Base-by-base conservation (phyloP, 2,797 vertebrate species). In the Sebastes hopkinsi region DNA sequence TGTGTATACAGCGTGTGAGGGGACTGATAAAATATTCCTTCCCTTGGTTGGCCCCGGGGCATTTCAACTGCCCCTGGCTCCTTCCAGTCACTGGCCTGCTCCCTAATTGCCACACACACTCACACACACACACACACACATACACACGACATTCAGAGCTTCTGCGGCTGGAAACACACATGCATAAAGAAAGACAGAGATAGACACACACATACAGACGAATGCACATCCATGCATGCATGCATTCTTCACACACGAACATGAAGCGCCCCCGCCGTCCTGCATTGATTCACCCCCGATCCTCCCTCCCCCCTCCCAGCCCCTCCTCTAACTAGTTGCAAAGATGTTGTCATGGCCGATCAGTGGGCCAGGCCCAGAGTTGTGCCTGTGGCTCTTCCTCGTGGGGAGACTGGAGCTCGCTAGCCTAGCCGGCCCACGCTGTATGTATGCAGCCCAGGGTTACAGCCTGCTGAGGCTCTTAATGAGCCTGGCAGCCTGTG, bases 331-430 rank as follows among this genome's bases (percentile, higher is more conserved):
- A 95, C 96, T 97, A 98, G 97, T 97, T 97, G 97, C 97, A 97
- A 97, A 97, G 97, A 97, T 96, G 96, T 97, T 98, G 97, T 99
- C 98, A 98, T 96, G 97, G 97, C 93, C 94, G 97, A 98, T 98
- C 97, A 98, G 97, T 95, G 92, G 97, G 96, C 84, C 80, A 75
- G 88, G 97, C 96, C 96, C 96, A 94, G 96, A 97, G 97, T 96
- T 95, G 95, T 83, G 97, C 98, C 97, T 90, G 88, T 98, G 97
- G 98, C 98, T 96, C 96, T 97, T 97, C 96, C 97, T 97, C 95
- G n/a, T 82, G 68, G 88, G 85, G 76, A 74, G 80, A 82, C 82
- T 91, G 81, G 78, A 82, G 90, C 87, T 85, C 46, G 74, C 90
- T 87, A 89, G 88, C 80, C 66, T 97, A 97, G 97, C 97, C 93